A percentile compares a stretch with the other conserved stretches of the same genome.
These are phyloP conservation scores for Electrona antarctica DNA, from an alignment of 2,113 vertebrate species.

Conservation along the genomic window DNA sequence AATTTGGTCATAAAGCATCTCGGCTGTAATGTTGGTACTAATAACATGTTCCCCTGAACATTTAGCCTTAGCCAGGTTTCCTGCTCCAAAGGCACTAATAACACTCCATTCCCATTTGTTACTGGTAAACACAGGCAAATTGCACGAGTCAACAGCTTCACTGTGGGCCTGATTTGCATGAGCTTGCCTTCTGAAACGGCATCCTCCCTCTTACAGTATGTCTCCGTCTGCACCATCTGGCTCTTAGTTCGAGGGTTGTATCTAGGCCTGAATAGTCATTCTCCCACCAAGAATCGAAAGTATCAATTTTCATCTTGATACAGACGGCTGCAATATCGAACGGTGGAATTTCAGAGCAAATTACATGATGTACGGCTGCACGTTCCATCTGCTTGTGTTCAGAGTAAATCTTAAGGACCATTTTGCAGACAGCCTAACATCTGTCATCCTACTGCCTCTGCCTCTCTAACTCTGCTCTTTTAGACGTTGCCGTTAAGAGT, in stretches of 20 bases:
- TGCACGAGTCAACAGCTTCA: conserved; percentile 65
- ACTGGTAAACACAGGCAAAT: conserved; percentile 75
- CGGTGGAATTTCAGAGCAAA: conserved; percentile 37
- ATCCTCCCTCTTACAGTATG: conserved; percentile 67
- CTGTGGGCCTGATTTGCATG: conserved; percentile 69
- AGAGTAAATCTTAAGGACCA: conserved; percentile 53
- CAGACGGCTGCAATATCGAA: conserved; percentile 39
- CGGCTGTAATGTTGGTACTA: conserved; percentile 52
- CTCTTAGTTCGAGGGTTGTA: conserved; percentile 53
- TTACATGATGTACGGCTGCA: conserved; percentile 46
- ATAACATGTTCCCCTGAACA: conserved; percentile 59
- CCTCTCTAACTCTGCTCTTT: conserved; percentile 46
- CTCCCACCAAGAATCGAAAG: conserved; percentile 43
- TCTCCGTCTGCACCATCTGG: conserved; percentile 67
- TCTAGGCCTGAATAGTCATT: conserved; percentile 17
- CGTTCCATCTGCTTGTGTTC: conserved; percentile 48
- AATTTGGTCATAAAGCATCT: conserved; percentile 66
- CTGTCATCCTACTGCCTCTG: conserved; percentile 41
- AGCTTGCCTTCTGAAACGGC: conserved; percentile 59
- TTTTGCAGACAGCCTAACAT: conserved; percentile 54
- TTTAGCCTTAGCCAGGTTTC: conserved; percentile 48
- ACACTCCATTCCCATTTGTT: conserved; percentile 71
- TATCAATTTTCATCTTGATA: conserved; percentile 62
- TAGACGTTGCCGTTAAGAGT: conserved; percentile 26
- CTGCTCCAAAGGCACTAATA: conserved; percentile 65